Conservation (phyloP, 2,113 vertebrate genomes). For the Gallinago media region DNA sequence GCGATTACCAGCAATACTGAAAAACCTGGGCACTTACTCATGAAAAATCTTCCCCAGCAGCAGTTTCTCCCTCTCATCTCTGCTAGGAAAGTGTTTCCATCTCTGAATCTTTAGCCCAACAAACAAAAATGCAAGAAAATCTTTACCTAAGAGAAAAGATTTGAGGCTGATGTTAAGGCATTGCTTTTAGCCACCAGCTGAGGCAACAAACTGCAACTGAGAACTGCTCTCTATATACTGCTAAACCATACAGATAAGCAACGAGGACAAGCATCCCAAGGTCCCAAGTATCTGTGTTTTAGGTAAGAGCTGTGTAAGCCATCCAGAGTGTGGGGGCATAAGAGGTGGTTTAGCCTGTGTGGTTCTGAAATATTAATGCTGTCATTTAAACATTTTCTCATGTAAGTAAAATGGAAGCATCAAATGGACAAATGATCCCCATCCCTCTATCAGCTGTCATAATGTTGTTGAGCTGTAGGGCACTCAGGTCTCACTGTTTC, state of each 20-base stretch:
- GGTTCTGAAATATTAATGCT: background rate
- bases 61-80: background rate
- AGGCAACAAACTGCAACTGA: background rate
- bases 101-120: background rate
- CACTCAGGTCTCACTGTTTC: background rate
- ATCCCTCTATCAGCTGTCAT: background rate
- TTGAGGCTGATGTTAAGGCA: background rate
- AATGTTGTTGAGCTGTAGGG: background rate
- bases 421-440: background rate
- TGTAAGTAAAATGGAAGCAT: background rate
- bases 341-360: background rate
- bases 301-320: background rate
- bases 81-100: background rate
- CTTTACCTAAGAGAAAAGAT: background rate
- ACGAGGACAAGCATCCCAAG: background rate
- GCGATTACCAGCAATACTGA: background rate
- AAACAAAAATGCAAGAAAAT: background rate
- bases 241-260: background rate
- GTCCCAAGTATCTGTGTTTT: background rate
- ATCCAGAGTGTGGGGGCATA: background rate
- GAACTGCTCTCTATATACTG: background rate
- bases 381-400: background rate
- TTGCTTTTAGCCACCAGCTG: background rate
- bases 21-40: background rate
- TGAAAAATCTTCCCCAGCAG: background rate